Evolutionary conservation across 2,113 vertebrate genomes (phyloP).

Genomic region (Taxidea taxus): DNA sequence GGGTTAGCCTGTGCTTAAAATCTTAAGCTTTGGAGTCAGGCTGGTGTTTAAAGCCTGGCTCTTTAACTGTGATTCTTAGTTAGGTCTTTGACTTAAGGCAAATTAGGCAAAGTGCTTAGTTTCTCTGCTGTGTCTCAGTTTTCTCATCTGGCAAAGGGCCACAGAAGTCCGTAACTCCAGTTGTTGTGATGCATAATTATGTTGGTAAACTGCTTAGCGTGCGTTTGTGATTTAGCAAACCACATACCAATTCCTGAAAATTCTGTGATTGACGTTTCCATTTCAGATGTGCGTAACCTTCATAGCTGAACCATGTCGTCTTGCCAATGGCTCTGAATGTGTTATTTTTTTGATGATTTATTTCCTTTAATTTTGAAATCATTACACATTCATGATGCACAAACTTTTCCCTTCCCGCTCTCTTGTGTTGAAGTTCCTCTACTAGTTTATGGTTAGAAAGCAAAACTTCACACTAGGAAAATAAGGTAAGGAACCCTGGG

Average conservation of each 20-base stretch:
- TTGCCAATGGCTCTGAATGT: not conserved
- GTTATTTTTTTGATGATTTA: not conserved
- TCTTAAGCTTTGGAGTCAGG: not conserved
- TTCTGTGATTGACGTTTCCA: not conserved
- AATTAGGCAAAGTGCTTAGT: not conserved
- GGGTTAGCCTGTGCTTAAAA: not conserved
- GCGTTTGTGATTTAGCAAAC: not conserved
- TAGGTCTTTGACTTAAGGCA: not conserved
- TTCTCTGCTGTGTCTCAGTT: not conserved
- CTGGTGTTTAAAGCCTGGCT: not conserved
- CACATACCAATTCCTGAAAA: not conserved
- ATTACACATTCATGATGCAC: not conserved
- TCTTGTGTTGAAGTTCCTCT: conserved; percentile 6
- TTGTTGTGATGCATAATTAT: not conserved
- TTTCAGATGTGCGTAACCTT: not conserved
- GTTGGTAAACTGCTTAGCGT: not conserved
- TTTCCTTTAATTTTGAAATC: conserved; percentile 34
- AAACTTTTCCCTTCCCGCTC: not conserved
- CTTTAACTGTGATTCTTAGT: not conserved
- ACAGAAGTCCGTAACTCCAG: not conserved
- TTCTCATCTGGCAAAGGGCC: not conserved
- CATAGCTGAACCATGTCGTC: not conserved
- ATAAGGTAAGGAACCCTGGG: not conserved
- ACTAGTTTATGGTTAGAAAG: conserved; percentile 10
- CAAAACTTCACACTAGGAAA: not conserved